Conservation (phyloP, 2,113 vertebrate genomes). For the Lepus americanus region DNA sequence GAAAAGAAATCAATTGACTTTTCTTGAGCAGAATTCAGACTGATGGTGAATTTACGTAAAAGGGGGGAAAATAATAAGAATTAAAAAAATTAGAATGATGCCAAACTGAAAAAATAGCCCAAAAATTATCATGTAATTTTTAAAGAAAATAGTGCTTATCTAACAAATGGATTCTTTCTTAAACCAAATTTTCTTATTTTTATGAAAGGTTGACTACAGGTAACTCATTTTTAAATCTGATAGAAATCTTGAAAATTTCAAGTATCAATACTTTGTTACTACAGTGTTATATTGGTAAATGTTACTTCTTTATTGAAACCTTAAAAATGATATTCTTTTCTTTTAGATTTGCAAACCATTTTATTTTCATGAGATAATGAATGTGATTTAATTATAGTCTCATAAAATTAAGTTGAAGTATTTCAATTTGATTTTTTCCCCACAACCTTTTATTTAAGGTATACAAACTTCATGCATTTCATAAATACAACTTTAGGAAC, state of each 20-base stretch:
- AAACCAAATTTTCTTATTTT: neutral
- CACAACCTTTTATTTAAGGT: too few relatives aligned
- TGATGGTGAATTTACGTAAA: neutral
- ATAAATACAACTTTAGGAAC: too few relatives aligned
- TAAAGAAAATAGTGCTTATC: neutral
- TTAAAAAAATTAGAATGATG: neutral
- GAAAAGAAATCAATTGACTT: neutral
- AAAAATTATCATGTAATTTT: neutral
- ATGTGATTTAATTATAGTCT: too few relatives aligned
- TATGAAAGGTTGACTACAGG: neutral
- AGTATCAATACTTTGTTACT: neutral
- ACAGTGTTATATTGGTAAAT: neutral
- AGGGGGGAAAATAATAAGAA: neutral
- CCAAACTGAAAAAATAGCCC: neutral
- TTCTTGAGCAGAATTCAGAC: neutral
- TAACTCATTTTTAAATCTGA: neutral
- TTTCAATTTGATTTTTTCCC: too few relatives aligned
- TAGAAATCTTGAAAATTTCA: conserved; percentile 18
- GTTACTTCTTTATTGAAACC: neutral
- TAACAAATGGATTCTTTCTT: neutral
- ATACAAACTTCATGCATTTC: too few relatives aligned
- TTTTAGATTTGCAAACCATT: too few relatives aligned
- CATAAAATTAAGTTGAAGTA: too few relatives aligned
- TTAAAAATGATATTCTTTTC: neutral
- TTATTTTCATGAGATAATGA: too few relatives aligned